Evolutionary conservation across 2,113 vertebrate species (phyloP), one percentile per base, ranked within the genome.

Genomic region (Oncorhynchus masou): DNA sequence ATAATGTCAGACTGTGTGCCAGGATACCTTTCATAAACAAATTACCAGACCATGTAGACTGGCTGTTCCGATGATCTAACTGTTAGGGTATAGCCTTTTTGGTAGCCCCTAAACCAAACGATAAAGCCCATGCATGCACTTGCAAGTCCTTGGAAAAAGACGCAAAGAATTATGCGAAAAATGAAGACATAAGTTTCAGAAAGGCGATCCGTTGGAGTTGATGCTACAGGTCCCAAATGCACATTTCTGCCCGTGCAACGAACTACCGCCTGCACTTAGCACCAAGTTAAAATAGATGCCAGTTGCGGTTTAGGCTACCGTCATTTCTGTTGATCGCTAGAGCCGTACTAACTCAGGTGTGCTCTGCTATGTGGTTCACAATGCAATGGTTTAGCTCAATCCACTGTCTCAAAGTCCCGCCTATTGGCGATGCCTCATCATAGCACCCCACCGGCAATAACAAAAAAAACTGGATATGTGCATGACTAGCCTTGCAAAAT

Each of bases 321-420:
- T 49, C n/a, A 48, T 2, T n/a, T 49, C 29, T 70, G 8, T 49
- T 22, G 3, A 27, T 11, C 45, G 9, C 51, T 54, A 54, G 16
- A n/a, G 34, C 34, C 45, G 22, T 45, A 16, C 34, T 13, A 45
- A 70, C 68, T 22, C 31, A 27, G 9, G 7, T 67, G 65, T n/a
- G 39, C 4, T 49, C 9, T 29, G 12, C 15, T 8, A 5, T 39
- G 29, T n/a, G 22, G 2, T 13, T 12, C 51, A 62, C 74, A 80
- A 81, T 68, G 85, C 85, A 74, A 88, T 86, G 77, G 4, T 25
- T 74, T n/a, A 25, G 25, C 11, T 74, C 13, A 4, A 54, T 54
- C 16, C 15, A 39, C 25, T 45, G 12, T 20, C 60, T 76, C 76
- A 81, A 85, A 87, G 86, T 86, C 80, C 87, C 89, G 89, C 90